Evolutionary conservation across 2,113 vertebrate species (phyloP), one percentile per base, ranked within the genome.

Genomic region (Mobula birostris): DNA sequence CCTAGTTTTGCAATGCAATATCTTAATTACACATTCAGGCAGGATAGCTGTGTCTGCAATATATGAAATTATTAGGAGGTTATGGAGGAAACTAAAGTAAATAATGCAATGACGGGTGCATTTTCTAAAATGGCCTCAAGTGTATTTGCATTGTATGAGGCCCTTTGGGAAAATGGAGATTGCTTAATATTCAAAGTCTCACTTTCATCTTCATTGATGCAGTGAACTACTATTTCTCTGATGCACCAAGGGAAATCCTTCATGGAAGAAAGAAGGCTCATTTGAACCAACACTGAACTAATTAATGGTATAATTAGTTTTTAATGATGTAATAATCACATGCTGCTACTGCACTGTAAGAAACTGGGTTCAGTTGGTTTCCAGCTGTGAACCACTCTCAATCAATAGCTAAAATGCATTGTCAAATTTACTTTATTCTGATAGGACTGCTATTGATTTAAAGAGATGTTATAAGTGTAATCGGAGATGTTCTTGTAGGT

Each of bases 251-350:
- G 90, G 90, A 92, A 92, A 93, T 76, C 70, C 36, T 93, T 32
- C 91, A 17, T 70, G 21, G 36, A 74, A 74, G 36, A 93, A 93
- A 93, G 68, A 56, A 74, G 91, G 36, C 40, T 74, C 91, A 76
- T 74, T 40, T 48, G 91, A 93, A 56, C 36, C 70, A 93, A 93
- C n/a, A 5, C 91, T 27, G 91, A 74, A 56, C 32, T 76, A 93
- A 76, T 93, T 93, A 93, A 93, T 93, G 91, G 48, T 74, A 74
- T 74, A 93, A 76, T 93, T 93, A 76, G 36, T 40, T 93, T 87
- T 72, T 21, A 93, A 93, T 56, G 91, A 93, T 76, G 91, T 48
- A 93, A 93, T 93, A 74, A 93, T 93, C 36, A 29, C 21, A 74
- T 93, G 68, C 91, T 93, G 68, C 36, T 74, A 19, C 91, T 74